Conservation (phyloP, 1,140 invertebrate genomes). For the Calosoma granatense region DNA sequence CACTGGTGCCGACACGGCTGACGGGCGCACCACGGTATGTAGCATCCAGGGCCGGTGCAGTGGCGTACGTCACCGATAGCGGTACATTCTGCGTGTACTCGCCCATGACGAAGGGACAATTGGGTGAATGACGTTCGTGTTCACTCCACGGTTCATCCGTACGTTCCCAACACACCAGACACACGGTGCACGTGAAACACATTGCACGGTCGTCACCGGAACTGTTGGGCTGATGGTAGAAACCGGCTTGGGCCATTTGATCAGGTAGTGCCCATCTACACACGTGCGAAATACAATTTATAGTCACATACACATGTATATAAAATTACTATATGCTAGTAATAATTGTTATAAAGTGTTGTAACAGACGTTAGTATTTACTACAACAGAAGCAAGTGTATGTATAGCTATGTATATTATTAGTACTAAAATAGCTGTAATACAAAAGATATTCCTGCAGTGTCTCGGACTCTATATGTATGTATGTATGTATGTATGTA, state of each 20-base stretch:
- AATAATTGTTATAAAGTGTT: too few species aligned
- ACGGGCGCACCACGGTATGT: conserved; percentile 26
- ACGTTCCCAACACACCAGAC: conserved; percentile 89
- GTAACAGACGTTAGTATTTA: background rate
- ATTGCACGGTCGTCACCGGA: conserved; percentile 85
- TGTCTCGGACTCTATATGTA: too few species aligned
- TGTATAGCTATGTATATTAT: too few species aligned
- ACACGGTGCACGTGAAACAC: conserved; percentile 90
- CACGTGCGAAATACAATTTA: conserved; percentile 10
- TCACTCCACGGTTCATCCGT: conserved; percentile 95
- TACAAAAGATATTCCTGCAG: too few species aligned
- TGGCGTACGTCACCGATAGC: conserved; percentile 79
- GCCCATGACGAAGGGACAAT: conserved; percentile 85
- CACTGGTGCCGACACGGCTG: conserved; percentile 24
- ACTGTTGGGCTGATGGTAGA: conserved; percentile 85
- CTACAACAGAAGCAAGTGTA: too few species aligned
- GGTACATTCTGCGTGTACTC: conserved; percentile 94
- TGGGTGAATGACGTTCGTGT: conserved; percentile 85
- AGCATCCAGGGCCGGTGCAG: conserved; percentile 59
- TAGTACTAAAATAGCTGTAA: too few species aligned
- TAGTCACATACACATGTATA: background rate
- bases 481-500: too few species aligned
- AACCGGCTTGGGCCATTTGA: conserved; percentile 92
- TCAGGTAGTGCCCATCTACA: conserved; percentile 85
- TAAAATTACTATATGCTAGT: too few species aligned